A percentile compares a stretch with the other conserved stretches of the same genome.
phyloP scores from a whole-genome alignment of 2,888 invertebrate genomes.

The Eilema griseolum region DNA sequence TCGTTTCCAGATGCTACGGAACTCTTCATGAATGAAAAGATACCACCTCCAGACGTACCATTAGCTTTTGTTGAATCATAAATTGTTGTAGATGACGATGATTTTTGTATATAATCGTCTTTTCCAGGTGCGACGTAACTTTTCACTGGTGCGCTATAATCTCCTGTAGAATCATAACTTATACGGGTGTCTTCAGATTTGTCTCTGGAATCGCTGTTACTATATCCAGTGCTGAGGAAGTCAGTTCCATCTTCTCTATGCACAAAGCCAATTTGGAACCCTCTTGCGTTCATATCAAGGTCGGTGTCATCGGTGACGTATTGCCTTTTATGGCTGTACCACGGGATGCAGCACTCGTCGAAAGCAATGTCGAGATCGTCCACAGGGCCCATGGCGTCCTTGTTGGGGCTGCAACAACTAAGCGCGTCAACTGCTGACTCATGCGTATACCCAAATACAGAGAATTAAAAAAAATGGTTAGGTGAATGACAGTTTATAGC shows the following conservation, averaged over 20 bases:
- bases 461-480: not conserved
- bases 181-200: not conserved
- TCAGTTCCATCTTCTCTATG: conserved; percentile 16
- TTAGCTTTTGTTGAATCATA: not conserved
- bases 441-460: not conserved
- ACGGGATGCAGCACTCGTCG: conserved; percentile 3
- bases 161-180: not conserved
- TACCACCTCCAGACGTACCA: too few relatives aligned
- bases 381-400: not conserved
- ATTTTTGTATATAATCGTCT: not conserved
- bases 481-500: not conserved
- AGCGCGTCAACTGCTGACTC: not conserved
- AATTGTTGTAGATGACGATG: not conserved
- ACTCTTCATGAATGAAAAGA: not conserved
- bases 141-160: not conserved
- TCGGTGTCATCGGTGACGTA: not conserved
- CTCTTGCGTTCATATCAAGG: conserved; percentile 6
- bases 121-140: not conserved
- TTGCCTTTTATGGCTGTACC: not conserved
- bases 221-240: conserved; percentile 8
- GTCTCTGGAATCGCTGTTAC: not conserved
- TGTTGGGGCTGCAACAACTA: conserved; percentile 11
- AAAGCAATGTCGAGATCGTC: not conserved
- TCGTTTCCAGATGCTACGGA: not conserved
- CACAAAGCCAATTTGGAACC: not conserved